These are phyloP conservation scores for Sericinus montela DNA, from an alignment of 2,888 invertebrate genomes.

Conservation along the genomic window DNA sequence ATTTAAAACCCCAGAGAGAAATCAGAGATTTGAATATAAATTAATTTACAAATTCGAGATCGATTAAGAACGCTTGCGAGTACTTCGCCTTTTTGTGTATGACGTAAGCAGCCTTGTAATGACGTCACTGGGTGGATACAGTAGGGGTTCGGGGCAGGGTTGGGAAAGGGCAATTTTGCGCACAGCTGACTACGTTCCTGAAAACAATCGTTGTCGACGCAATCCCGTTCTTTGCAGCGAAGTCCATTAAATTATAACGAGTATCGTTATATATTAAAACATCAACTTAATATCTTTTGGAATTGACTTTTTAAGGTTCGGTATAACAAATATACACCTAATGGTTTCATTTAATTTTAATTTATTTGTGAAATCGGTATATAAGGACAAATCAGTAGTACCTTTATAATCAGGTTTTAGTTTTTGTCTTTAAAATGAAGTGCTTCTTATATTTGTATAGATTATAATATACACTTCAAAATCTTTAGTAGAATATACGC, in stretches of 20 bases:
- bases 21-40: not conserved
- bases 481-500: too few species aligned
- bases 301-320: too few species aligned
- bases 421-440: too few species aligned
- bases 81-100: slow-evolving; percentile 51
- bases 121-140: slow-evolving; percentile 59
- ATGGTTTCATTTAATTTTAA: too few species aligned
- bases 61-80: slow-evolving; percentile 63
- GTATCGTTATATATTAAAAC: not conserved
- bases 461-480: too few species aligned
- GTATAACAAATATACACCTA: too few species aligned
- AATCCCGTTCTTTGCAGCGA: slow-evolving; percentile 16
- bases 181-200: slow-evolving; percentile 64
- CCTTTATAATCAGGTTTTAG: too few species aligned
- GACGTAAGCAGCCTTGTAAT: slow-evolving; percentile 63
- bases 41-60: slow-evolving; percentile 36
- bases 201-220: slow-evolving; percentile 40
- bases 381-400: too few species aligned
- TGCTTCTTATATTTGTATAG: too few species aligned
- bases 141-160: slow-evolving; percentile 40
- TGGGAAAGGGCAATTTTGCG: slow-evolving; percentile 53
- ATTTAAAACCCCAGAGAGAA: not conserved
- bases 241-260: slow-evolving; percentile 22
- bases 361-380: too few species aligned
- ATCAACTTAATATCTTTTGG: too few species aligned